phyloP scores from a whole-genome alignment of 2,888 invertebrate species.

The Parthenolecanium corni region DNA sequence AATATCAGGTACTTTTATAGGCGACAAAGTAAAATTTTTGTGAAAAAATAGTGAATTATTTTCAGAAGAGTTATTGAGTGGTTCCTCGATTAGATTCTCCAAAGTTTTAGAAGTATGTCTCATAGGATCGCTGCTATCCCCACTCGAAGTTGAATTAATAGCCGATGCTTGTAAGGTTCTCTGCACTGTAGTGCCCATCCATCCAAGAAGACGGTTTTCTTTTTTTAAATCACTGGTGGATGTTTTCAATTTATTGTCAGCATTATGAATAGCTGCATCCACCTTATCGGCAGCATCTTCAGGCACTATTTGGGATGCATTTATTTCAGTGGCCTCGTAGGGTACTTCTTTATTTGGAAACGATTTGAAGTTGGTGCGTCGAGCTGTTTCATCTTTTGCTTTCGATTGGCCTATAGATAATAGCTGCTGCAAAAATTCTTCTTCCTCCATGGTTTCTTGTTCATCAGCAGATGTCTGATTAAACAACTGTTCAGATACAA shows the following conservation, averaged over 20 bases:
- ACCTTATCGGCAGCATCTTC: background rate
- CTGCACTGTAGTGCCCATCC: slow-evolving; percentile 11
- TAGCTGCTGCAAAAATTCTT: slow-evolving; percentile 12
- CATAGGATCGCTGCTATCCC: slow-evolving; percentile 2
- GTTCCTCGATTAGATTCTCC: background rate
- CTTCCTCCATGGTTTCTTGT: slow-evolving; percentile 6
- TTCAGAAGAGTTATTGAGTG: background rate
- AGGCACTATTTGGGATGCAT: background rate
- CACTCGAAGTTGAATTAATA: slow-evolving; percentile 12
- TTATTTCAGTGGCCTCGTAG: background rate
- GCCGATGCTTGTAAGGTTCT: slow-evolving; percentile 10
- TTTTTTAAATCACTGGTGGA: background rate
- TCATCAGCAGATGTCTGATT: background rate
- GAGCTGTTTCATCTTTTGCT: too few relatives aligned
- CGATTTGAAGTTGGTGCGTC: background rate
- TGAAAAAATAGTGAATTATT: background rate
- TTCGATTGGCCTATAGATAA: background rate
- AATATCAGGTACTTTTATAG: slow-evolving; percentile 7
- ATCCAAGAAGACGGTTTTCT: background rate
- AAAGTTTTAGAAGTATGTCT: background rate
- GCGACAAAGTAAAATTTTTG: background rate
- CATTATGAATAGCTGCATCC: background rate
- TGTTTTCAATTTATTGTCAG: background rate
- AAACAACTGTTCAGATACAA: too few relatives aligned
- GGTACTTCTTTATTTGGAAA: background rate